These are phyloP conservation scores for Pavo muticus DNA, from an alignment of 2,113 vertebrate genomes.

Conservation along the genomic window DNA sequence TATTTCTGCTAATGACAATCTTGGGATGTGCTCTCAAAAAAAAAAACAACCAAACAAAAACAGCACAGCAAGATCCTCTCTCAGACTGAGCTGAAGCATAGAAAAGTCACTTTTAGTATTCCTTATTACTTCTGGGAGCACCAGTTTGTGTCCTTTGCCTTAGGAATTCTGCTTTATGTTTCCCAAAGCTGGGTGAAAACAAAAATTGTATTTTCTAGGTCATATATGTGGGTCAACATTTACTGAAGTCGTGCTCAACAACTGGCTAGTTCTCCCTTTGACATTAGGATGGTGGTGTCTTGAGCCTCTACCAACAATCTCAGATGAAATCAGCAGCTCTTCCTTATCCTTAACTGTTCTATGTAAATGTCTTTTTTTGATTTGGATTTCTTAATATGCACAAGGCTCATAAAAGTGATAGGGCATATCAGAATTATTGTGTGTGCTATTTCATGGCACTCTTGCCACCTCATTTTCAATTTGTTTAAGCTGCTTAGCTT, in stretches of 20 bases:
- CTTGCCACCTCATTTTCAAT: neutral
- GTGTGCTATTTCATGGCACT: neutral
- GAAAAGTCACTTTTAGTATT: conserved; percentile 29
- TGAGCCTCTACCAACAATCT: neutral
- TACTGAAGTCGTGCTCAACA: neutral
- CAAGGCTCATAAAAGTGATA: neutral
- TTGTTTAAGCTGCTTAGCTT: neutral
- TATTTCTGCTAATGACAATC: neutral
- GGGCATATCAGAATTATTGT: neutral
- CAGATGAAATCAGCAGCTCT: neutral
- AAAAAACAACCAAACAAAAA: neutral
- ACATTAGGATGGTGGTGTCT: neutral
- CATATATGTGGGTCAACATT: neutral
- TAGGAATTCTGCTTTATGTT: neutral
- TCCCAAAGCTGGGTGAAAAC: conserved; percentile 24
- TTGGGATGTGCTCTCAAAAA: neutral
- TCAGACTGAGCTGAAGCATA: neutral
- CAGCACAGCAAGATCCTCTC: neutral
- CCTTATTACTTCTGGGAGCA: neutral
- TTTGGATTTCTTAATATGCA: neutral
- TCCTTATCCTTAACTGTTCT: neutral
- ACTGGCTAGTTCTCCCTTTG: neutral
- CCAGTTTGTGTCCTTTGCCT: neutral
- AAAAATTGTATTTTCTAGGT: conserved; percentile 10
- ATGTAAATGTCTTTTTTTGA: neutral